These are phyloP conservation scores for Pedionomus torquatus DNA, from an alignment of 2,113 vertebrate genomes.

Conservation along the genomic window DNA sequence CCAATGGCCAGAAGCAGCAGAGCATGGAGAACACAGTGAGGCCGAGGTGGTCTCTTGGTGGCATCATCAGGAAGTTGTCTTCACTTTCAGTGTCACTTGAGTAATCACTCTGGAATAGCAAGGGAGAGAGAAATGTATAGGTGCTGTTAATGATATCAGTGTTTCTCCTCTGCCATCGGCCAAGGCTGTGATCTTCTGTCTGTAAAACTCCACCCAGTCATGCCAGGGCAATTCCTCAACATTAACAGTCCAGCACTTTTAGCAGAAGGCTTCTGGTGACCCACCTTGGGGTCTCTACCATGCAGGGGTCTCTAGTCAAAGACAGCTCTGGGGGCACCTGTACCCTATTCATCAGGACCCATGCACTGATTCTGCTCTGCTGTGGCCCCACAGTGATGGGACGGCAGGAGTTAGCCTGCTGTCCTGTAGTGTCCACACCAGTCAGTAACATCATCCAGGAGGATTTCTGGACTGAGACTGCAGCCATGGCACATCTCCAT, in stretches of 20 bases:
- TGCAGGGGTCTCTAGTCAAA: background rate
- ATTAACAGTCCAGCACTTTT: background rate
- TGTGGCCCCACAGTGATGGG: background rate
- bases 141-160: background rate
- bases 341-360: background rate
- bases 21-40: conserved; percentile 98
- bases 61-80: conserved; percentile 93
- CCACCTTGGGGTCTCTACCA: background rate
- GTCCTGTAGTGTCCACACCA: background rate
- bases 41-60: conserved; percentile 89
- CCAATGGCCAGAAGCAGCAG: conserved; percentile 96
- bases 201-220: background rate
- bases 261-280: background rate
- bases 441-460: background rate
- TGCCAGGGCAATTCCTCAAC: background rate
- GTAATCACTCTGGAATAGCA: conserved; percentile 86
- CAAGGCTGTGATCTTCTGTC: background rate
- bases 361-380: background rate
- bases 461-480: background rate
- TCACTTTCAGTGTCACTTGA: conserved; percentile 93
- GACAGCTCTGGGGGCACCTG: background rate
- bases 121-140: background rate
- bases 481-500: background rate
- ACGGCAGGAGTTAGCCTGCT: background rate
- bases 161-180: background rate